A percentile compares a stretch with the other conserved stretches of the same genome.
These are phyloP conservation scores for Gopherus flavomarginatus DNA, from an alignment of 2,113 vertebrate species.

Conservation along the genomic window DNA sequence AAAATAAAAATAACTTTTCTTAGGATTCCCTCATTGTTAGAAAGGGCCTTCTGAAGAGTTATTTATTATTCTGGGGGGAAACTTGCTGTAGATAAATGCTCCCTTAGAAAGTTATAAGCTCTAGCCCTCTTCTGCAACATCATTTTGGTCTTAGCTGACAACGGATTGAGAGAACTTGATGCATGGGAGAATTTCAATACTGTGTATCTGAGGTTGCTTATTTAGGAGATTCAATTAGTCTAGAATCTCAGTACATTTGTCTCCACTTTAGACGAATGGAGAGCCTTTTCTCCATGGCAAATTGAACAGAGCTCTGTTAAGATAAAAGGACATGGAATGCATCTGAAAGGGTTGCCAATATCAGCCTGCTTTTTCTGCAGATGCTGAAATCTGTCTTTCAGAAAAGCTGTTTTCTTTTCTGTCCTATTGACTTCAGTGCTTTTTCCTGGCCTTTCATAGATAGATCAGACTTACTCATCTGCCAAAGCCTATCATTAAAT, in stretches of 20 bases:
- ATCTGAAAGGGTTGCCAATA: conserved; percentile 24
- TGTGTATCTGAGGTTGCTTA: background rate
- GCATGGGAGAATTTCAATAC: conserved; percentile 26
- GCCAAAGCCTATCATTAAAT: background rate
- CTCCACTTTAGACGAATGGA: conserved; percentile 35
- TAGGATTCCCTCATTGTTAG: background rate
- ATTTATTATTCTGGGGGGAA: background rate
- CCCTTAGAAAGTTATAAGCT: background rate
- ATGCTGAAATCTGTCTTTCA: background rate
- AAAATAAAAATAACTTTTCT: background rate
- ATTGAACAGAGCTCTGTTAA: conserved; percentile 8
- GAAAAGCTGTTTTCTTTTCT: background rate
- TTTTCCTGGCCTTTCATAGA: background rate
- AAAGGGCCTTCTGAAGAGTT: background rate
- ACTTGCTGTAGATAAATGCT: background rate
- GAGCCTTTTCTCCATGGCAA: conserved; percentile 41
- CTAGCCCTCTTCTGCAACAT: background rate
- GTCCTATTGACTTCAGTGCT: background rate
- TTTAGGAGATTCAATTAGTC: background rate
- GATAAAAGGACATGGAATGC: conserved; percentile 58
- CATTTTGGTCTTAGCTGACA: conserved; percentile 15
- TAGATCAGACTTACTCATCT: background rate
- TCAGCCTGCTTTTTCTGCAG: conserved; percentile 8
- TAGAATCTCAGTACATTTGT: conserved; percentile 52
- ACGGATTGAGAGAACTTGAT: background rate